Evolutionary conservation across 1,140 invertebrate genomes (phyloP).

Genomic region (Bombus vancouverensis): DNA sequence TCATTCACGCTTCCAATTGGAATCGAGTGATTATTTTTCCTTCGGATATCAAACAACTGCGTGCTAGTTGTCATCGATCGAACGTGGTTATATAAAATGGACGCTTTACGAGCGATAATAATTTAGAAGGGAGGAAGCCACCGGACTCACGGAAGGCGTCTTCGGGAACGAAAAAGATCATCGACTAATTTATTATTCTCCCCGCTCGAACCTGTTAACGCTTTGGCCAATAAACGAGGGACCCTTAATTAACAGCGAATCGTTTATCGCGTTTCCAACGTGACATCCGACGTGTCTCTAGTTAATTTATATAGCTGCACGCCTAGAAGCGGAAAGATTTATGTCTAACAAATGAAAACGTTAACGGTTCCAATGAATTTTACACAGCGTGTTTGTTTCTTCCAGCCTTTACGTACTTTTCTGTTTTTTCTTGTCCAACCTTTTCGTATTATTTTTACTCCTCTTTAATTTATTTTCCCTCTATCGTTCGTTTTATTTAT

Average conservation of each 20-base stretch:
- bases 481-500: too few relatives aligned
- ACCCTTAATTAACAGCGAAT: constrained; percentile 43
- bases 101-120: constrained; percentile 42
- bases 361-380: not conserved
- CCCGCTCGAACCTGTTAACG: not conserved
- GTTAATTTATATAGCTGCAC: constrained; percentile 27
- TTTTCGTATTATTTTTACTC: not conserved
- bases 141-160: not conserved
- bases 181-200: constrained; percentile 31
- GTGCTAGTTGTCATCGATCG: constrained; percentile 24
- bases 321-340: not conserved
- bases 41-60: not conserved
- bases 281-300: constrained; percentile 1
- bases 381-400: not conserved
- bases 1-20: not conserved
- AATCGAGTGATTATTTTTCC: not conserved
- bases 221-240: constrained; percentile 20
- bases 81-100: constrained; percentile 15
- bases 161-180: constrained; percentile 7
- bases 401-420: not conserved
- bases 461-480: too few relatives aligned
- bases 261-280: constrained; percentile 6
- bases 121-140: not conserved
- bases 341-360: not conserved
- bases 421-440: not conserved